These are phyloP conservation scores for Philereme vetulata DNA, from an alignment of 2,888 invertebrate genomes.

Conservation along the genomic window DNA sequence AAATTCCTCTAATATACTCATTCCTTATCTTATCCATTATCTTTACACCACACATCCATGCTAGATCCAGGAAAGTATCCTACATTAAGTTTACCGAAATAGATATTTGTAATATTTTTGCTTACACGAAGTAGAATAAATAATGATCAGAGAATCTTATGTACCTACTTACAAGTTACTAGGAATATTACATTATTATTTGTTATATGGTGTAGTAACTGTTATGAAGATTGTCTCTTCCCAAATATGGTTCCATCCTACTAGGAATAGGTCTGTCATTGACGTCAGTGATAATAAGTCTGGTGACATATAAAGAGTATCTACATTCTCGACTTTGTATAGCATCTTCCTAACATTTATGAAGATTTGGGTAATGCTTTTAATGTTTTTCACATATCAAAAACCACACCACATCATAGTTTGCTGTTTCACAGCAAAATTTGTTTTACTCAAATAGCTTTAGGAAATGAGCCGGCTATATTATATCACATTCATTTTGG, in stretches of 20 bases:
- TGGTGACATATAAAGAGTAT: not conserved
- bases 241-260: not conserved
- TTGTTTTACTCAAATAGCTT: not conserved
- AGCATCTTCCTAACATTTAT: not conserved
- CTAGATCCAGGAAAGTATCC: too few relatives aligned
- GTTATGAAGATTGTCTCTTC: not conserved
- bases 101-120: too few relatives aligned
- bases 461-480: too few relatives aligned
- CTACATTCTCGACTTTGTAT: not conserved
- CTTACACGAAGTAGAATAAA: too few relatives aligned
- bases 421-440: not conserved
- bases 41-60: too few relatives aligned
- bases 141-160: too few relatives aligned
- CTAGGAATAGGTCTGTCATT: not conserved
- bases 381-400: not conserved
- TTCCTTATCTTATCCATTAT: too few relatives aligned
- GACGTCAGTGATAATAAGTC: not conserved
- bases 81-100: too few relatives aligned
- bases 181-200: too few relatives aligned
- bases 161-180: too few relatives aligned
- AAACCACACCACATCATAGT: not conserved
- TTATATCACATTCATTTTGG: too few relatives aligned
- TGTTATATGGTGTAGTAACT: not conserved
- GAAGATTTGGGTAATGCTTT: not conserved
- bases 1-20: too few relatives aligned